A percentile compares a stretch with the other conserved stretches of the same genome.
These are phyloP conservation scores for Chionomys nivalis DNA, from an alignment of 2,113 vertebrate genomes.

Conservation along the genomic window DNA sequence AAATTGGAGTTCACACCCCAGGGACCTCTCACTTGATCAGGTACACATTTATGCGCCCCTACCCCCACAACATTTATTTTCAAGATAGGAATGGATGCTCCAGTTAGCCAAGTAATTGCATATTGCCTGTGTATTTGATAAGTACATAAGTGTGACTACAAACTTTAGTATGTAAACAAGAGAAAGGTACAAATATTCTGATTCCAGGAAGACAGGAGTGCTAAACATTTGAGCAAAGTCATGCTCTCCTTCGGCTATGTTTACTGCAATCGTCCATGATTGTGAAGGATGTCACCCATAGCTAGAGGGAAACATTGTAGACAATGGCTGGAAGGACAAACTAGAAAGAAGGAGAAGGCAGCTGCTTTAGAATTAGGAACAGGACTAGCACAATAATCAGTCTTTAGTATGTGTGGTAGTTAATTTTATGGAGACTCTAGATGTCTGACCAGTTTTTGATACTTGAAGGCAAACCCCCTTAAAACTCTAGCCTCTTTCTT, in stretches of 20 bases:
- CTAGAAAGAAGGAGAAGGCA: not conserved
- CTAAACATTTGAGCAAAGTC: slow-evolving; percentile 29
- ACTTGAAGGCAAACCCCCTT: not conserved
- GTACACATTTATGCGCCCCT: slow-evolving; percentile 23
- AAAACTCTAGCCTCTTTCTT: not conserved
- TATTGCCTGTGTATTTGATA: slow-evolving; percentile 37
- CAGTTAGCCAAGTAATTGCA: slow-evolving; percentile 42
- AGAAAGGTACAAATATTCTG: not conserved
- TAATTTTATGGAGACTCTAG: not conserved
- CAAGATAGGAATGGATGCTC: slow-evolving; percentile 33
- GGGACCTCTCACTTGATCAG: slow-evolving; percentile 56
- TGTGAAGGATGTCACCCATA: not conserved
- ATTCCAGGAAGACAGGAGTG: not conserved
- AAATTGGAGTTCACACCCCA: slow-evolving; percentile 61
- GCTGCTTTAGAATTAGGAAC: not conserved
- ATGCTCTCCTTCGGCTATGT: not conserved
- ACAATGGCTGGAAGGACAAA: not conserved
- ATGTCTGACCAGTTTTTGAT: not conserved
- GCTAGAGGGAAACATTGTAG: not conserved
- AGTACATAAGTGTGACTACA: not conserved
- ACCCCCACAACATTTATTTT: slow-evolving; percentile 27
- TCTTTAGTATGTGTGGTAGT: not conserved
- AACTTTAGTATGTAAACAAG: slow-evolving; percentile 13
- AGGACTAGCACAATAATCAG: not conserved
- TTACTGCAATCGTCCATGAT: not conserved